A percentile compares a stretch with the other conserved stretches of the same genome.
These are phyloP conservation scores for Drosophila dives DNA, from an alignment of 2,888 invertebrate species.

Conservation along the genomic window DNA sequence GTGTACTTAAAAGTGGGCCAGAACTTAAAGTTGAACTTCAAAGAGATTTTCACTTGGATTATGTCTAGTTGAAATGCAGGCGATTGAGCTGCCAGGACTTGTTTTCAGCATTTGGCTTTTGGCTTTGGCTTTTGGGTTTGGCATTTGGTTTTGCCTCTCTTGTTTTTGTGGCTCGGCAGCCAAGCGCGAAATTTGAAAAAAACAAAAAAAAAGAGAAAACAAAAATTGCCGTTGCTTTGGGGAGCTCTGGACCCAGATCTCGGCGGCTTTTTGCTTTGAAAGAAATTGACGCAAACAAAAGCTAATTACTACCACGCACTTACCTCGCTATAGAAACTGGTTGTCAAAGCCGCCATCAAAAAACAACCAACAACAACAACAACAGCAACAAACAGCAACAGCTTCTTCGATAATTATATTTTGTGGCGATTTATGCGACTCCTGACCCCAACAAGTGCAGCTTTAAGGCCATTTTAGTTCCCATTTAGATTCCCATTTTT, in stretches of 20 bases:
- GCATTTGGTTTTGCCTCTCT: slow-evolving; percentile 20
- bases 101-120: slow-evolving; percentile 6
- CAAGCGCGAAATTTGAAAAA: slow-evolving; percentile 58
- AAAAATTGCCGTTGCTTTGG: slow-evolving; percentile 34
- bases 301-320: slow-evolving; percentile 64
- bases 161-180: slow-evolving; percentile 43
- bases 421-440: slow-evolving; percentile 9
- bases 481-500: too few species aligned
- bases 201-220: slow-evolving; percentile 6
- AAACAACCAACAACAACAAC: slow-evolving; percentile 31
- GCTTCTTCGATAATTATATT: slow-evolving; percentile 53
- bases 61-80: slow-evolving; percentile 8
- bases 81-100: slow-evolving; percentile 29
- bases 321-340: slow-evolving; percentile 45
- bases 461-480: slow-evolving; percentile 15
- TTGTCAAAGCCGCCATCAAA: slow-evolving; percentile 52
- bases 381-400: slow-evolving; percentile 20
- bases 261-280: slow-evolving; percentile 42
- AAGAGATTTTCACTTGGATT: slow-evolving; percentile 9
- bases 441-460: slow-evolving; percentile 5
- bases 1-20: background rate
- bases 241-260: slow-evolving; percentile 43
- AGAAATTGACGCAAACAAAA: slow-evolving; percentile 59
- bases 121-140: slow-evolving; percentile 20
- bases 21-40: background rate